Evolutionary conservation across 64 coral and sea anemone genomes (phyloP).

Genomic region (Actinia tenebrosa): DNA sequence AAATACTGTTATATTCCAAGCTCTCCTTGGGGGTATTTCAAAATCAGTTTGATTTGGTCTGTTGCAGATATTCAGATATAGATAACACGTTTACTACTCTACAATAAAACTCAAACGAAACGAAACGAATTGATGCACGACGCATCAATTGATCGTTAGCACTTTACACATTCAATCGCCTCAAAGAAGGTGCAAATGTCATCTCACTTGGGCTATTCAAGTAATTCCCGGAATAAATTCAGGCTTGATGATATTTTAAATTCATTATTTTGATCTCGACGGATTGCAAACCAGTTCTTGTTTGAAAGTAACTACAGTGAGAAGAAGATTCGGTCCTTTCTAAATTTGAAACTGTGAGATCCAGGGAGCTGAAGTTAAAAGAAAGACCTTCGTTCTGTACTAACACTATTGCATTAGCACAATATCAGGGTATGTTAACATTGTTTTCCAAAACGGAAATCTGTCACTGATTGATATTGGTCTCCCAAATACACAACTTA

Average conservation of each 20-base stretch:
- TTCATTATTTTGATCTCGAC: not conserved
- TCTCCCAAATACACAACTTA: not conserved
- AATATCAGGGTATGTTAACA: slow-evolving; percentile 7
- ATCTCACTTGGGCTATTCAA: not conserved
- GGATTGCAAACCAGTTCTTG: not conserved
- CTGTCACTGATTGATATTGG: not conserved
- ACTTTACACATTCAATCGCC: not conserved
- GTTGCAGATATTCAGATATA: not conserved
- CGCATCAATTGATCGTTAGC: slow-evolving; percentile 10
- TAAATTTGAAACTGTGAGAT: not conserved
- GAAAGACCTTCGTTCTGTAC: not conserved
- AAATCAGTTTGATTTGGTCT: not conserved
- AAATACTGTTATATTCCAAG: not conserved
- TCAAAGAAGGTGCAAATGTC: not conserved
- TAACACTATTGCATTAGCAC: not conserved
- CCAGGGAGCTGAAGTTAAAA: not conserved
- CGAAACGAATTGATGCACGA: not conserved
- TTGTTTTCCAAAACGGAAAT: not conserved
- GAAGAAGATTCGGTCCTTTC: too few species aligned
- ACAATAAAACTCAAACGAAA: not conserved
- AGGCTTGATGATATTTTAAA: not conserved
- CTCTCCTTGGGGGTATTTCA: not conserved
- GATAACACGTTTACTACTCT: too few species aligned
- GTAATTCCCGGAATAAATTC: not conserved
- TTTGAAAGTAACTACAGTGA: not conserved